Conservation (phyloP, 2,113 vertebrate species). For the Laticauda colubrina region DNA sequence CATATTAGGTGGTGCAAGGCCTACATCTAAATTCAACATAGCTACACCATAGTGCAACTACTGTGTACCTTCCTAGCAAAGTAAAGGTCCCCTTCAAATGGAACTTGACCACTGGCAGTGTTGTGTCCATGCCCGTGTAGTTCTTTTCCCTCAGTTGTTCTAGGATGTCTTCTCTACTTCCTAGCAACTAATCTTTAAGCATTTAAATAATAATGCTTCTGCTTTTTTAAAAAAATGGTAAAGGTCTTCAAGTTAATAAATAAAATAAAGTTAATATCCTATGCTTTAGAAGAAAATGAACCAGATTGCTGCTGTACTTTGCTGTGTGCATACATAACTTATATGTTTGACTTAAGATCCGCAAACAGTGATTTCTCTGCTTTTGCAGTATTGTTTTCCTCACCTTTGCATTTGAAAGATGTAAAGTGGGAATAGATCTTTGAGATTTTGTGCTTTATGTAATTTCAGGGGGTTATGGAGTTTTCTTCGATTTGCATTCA, state of each 20-base stretch:
- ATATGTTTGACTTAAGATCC: too few relatives aligned
- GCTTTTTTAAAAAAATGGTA: neutral
- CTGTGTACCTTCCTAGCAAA: neutral
- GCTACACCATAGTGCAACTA: neutral
- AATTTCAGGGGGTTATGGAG: neutral
- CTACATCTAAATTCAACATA: neutral
- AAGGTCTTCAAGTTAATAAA: neutral
- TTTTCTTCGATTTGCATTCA: neutral
- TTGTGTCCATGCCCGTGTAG: neutral
- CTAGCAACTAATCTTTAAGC: neutral
- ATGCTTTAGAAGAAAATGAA: neutral
- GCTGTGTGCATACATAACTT: neutral
- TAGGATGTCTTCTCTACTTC: neutral
- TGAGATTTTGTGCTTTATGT: neutral
- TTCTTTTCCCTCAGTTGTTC: neutral
- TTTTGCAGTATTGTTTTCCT: neutral
- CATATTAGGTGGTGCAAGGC: neutral
- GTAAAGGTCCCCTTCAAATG: neutral
- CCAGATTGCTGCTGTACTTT: neutral
- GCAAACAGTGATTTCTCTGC: neutral
- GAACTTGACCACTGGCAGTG: neutral
- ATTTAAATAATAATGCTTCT: neutral
- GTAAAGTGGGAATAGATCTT: neutral
- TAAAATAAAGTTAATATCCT: neutral
- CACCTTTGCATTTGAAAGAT: neutral